phyloP scores from a whole-genome alignment of 1,140 invertebrate species.

The Pseudomyrmex flavicornis region DNA sequence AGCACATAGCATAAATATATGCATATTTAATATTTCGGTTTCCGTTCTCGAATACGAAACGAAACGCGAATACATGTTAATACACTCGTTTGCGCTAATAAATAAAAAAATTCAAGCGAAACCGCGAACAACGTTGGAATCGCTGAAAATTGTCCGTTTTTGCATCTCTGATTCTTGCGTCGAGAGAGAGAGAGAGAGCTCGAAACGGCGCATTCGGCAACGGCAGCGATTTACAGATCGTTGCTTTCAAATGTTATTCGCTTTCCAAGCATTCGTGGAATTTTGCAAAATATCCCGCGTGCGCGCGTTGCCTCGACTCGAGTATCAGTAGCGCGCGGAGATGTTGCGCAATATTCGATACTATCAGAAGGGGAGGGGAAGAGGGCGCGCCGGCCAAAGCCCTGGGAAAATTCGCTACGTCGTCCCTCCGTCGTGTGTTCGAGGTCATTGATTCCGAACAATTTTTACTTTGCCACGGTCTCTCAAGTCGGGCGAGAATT shows the following conservation, averaged over 20 bases:
- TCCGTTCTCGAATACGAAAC: background rate
- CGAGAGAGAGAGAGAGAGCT: background rate
- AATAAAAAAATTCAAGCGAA: constrained; percentile 5
- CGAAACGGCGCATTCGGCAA: constrained; percentile 6
- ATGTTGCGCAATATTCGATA: constrained; percentile 43
- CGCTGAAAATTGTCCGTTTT: background rate
- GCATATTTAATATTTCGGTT: background rate
- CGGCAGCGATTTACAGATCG: constrained; percentile 53
- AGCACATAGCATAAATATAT: too few species aligned
- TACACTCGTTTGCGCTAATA: background rate
- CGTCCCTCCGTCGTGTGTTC: background rate
- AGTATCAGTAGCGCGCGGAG: constrained; percentile 30
- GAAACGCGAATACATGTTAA: background rate
- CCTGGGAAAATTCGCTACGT: constrained; percentile 33
- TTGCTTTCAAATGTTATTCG: constrained; percentile 48
- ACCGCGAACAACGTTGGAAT: background rate
- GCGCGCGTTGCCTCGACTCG: constrained; percentile 20
- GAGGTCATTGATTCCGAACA: constrained; percentile 50
- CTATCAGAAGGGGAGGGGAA: too few species aligned
- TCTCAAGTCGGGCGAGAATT: constrained; percentile 48
- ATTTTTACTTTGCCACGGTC: constrained; percentile 42
- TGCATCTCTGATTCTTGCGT: constrained; percentile 28
- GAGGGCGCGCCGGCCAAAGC: background rate
- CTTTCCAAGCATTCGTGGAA: constrained; percentile 39
- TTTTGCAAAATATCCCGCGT: constrained; percentile 48